phyloP scores from a whole-genome alignment of 2,888 invertebrate species.

The Brachypterus glaber region DNA sequence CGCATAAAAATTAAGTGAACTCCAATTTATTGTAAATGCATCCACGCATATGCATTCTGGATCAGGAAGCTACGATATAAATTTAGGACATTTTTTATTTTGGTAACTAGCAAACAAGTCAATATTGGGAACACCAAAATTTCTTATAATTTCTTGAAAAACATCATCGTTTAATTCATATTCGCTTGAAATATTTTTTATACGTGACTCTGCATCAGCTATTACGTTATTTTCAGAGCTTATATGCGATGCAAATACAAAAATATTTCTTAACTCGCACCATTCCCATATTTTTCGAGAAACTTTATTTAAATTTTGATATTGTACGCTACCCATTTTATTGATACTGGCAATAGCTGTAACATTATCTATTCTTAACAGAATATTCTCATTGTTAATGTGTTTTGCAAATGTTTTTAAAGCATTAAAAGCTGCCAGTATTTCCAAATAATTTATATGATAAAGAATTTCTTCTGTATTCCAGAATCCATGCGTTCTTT shows the following conservation, averaged over 20 bases:
- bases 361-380: conserved; percentile 16
- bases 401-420: conserved; percentile 15
- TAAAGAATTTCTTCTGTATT: conserved; percentile 6
- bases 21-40: neutral
- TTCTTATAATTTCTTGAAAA: conserved; percentile 10
- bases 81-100: neutral
- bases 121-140: neutral
- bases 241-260: conserved; percentile 15
- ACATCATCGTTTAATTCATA: conserved; percentile 8
- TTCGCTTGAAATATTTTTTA: conserved; percentile 10
- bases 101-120: neutral
- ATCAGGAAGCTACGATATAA: neutral
- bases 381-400: conserved; percentile 8
- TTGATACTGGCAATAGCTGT: conserved; percentile 15
- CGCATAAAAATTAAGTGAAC: neutral
- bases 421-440: conserved; percentile 17
- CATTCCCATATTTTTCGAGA: conserved; percentile 17
- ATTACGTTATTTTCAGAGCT: conserved; percentile 14
- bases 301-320: conserved; percentile 16
- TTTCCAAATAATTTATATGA: conserved; percentile 20
- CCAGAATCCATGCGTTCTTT: neutral
- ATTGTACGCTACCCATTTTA: conserved; percentile 15
- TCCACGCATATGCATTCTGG: neutral
- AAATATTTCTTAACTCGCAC: conserved; percentile 19
- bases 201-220: conserved; percentile 14